Percentiles rank a stretch among this genome's conserved stretches.
Evolutionary conservation across 2,888 invertebrate species (phyloP).

Genomic region (Tromatobia lineatoria): DNA sequence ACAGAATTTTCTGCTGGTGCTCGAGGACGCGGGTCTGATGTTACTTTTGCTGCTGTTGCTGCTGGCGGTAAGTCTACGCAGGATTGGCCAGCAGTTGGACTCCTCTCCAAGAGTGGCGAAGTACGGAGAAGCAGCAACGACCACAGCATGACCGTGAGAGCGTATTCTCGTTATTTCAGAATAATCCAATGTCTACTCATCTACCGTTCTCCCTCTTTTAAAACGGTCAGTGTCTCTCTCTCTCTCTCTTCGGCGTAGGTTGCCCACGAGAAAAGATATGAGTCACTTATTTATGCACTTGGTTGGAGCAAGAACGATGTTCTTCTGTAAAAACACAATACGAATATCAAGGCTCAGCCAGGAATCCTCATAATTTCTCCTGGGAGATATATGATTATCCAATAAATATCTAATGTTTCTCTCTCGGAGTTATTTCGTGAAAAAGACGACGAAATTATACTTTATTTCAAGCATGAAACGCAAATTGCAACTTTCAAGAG

Average conservation of each 20-base stretch:
- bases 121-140: conserved; percentile 57
- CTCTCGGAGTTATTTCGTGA: background rate
- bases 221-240: background rate
- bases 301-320: conserved; percentile 4
- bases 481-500: conserved; percentile 33
- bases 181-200: conserved; percentile 11
- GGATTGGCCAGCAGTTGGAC: conserved; percentile 58
- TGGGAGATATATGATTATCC: background rate
- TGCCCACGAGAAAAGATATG: conserved; percentile 45
- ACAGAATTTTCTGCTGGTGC: conserved; percentile 53
- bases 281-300: conserved; percentile 51
- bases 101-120: conserved; percentile 36
- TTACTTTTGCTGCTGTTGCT: background rate
- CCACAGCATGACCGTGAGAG: conserved; percentile 68
- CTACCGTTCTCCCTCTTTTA: conserved; percentile 22
- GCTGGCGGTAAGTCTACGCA: conserved; percentile 60
- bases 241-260: conserved; percentile 26
- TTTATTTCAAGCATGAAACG: conserved; percentile 32
- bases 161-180: conserved; percentile 62
- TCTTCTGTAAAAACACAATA: conserved; percentile 15
- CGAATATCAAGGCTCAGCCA: conserved; percentile 36
- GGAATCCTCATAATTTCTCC: conserved; percentile 18
- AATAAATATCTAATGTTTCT: conserved; percentile 8
- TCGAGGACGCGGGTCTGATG: conserved; percentile 53
- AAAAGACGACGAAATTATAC: background rate